Conservation (phyloP, 2,888 invertebrate genomes). For the Papilio elwesi region DNA sequence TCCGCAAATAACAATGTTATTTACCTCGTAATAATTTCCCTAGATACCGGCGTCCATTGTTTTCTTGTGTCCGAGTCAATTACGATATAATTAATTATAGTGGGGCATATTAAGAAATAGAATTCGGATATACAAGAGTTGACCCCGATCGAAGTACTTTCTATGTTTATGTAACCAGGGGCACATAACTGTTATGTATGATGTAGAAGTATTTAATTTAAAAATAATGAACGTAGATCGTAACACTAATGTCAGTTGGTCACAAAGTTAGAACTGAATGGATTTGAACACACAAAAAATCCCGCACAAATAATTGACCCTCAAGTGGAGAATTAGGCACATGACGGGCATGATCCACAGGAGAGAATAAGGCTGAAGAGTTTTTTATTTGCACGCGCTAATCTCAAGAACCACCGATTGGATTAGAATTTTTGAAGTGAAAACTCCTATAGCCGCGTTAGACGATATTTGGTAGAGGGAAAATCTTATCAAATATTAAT, state of each 20-base stretch:
- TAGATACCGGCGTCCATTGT: conserved; percentile 10
- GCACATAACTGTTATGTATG: conserved; percentile 2
- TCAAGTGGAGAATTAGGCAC: too few species aligned
- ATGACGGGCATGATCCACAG: too few species aligned
- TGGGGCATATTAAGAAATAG: conserved; percentile 13
- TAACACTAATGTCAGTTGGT: neutral
- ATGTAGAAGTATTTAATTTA: conserved; percentile 3
- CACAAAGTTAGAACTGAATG: neutral
- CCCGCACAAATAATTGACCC: too few species aligned
- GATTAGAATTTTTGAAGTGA: too few species aligned
- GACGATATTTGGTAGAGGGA: too few species aligned
- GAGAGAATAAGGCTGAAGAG: too few species aligned
- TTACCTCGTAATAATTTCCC: neutral
- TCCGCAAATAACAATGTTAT: neutral
- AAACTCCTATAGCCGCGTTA: too few species aligned
- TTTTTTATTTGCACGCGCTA: too few species aligned
- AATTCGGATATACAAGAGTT: conserved; percentile 20
- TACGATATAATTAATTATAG: conserved; percentile 14
- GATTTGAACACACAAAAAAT: neutral
- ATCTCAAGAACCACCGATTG: too few species aligned
- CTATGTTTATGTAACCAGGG: conserved; percentile 16
- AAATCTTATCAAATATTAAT: too few species aligned
- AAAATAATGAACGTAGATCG: neutral
- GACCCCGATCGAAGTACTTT: conserved; percentile 18
- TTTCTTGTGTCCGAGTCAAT: conserved; percentile 6